Evolutionary conservation across 2,888 invertebrate genomes (phyloP).

Genomic region (Habrosyne pyritoides): DNA sequence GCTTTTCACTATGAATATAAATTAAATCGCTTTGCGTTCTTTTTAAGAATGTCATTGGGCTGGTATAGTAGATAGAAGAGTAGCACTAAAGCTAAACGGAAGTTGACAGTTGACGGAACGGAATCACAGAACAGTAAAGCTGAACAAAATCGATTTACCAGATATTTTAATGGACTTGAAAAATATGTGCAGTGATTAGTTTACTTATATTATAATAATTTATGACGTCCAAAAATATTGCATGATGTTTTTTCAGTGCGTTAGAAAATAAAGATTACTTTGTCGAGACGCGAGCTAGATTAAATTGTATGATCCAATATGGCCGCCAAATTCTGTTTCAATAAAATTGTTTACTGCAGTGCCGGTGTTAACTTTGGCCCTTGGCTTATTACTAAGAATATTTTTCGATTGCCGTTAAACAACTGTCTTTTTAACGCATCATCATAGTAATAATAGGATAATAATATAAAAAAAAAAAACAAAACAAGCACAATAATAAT

Average conservation of each 20-base stretch:
- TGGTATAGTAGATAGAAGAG: too few species aligned
- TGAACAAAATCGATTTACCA: not conserved
- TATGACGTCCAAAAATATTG: not conserved
- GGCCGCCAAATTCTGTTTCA: slow-evolving; percentile 53
- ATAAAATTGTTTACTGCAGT: slow-evolving; percentile 51
- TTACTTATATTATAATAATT: not conserved
- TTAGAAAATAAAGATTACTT: slow-evolving; percentile 25
- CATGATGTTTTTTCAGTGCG: slow-evolving; percentile 20
- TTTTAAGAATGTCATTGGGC: too few species aligned
- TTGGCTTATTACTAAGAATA: not conserved
- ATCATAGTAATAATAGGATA: not conserved
- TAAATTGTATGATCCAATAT: slow-evolving; percentile 52
- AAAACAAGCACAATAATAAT: not conserved
- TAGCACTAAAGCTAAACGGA: too few species aligned
- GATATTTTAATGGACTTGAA: not conserved
- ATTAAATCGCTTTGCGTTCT: too few species aligned
- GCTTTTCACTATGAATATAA: too few species aligned
- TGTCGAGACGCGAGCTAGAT: slow-evolving; percentile 29
- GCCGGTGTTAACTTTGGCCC: slow-evolving; percentile 12
- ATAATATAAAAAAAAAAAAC: not conserved
- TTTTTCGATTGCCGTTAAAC: not conserved
- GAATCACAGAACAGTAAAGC: too few species aligned
- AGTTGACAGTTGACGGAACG: too few species aligned
- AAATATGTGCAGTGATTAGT: slow-evolving; percentile 10
- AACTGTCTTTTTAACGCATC: not conserved